phyloP scores from a whole-genome alignment of 2,113 vertebrate species.

The Peromyscus maniculatus region DNA sequence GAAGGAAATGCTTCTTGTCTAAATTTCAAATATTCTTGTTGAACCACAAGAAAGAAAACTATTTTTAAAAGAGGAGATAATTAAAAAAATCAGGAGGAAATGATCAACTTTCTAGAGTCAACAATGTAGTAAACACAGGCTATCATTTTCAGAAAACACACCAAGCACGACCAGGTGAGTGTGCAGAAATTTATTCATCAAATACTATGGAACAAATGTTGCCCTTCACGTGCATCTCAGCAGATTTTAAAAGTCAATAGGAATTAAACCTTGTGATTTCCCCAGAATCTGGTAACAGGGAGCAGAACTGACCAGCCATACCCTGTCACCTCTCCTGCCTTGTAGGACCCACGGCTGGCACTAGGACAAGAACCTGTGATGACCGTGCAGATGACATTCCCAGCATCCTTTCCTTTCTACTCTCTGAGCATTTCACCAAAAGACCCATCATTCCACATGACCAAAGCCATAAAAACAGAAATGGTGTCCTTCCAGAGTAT shows the following conservation, averaged over 20 bases:
- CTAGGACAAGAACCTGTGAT: neutral
- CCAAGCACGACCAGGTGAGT: too few relatives aligned
- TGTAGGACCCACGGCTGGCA: neutral
- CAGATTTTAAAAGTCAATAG: neutral
- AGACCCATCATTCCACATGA: neutral
- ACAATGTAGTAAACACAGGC: neutral
- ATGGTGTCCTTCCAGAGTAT: too few relatives aligned
- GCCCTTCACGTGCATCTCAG: too few relatives aligned
- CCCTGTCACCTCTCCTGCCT: neutral
- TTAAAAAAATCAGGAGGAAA: neutral
- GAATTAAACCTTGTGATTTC: neutral
- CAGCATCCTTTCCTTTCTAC: too few relatives aligned
- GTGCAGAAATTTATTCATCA: neutral
- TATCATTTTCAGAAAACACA: too few relatives aligned
- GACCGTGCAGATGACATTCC: fast-evolving
- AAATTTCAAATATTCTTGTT: neutral
- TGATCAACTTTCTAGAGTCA: neutral
- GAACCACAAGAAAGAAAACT: neutral
- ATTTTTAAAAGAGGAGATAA: neutral
- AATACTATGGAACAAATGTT: neutral
- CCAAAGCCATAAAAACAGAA: too few relatives aligned
- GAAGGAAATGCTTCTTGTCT: neutral
- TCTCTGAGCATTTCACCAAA: neutral
- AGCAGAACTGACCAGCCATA: neutral
- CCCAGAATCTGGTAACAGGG: neutral